Evolutionary conservation across 2,888 invertebrate genomes (phyloP).

Genomic region (Acleris sparsana): DNA sequence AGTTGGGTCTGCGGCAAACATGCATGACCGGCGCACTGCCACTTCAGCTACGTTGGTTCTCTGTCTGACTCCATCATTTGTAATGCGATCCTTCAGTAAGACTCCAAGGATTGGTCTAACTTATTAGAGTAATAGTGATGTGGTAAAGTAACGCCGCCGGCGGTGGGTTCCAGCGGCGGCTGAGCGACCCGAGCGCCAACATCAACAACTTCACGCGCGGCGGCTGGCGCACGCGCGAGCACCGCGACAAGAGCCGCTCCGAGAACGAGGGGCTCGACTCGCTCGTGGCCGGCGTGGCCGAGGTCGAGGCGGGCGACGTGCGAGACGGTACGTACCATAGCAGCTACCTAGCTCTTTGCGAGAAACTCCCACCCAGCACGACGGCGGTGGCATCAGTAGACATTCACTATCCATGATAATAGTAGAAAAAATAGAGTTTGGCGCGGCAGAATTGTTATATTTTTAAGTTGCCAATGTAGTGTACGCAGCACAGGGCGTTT

Average conservation of each 20-base stretch:
- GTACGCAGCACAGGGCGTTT: too few relatives aligned
- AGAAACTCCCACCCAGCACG: background rate
- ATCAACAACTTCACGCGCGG: slow-evolving; percentile 92
- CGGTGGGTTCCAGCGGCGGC: slow-evolving; percentile 85
- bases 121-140: too few relatives aligned
- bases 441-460: too few relatives aligned
- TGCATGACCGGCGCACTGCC: too few relatives aligned
- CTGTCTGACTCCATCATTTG: too few relatives aligned
- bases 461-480: too few relatives aligned
- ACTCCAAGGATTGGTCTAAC: too few relatives aligned
- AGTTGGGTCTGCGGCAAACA: too few relatives aligned
- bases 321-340: slow-evolving; percentile 89
- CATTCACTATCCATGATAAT: background rate
- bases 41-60: too few relatives aligned
- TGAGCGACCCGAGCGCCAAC: slow-evolving; percentile 97
- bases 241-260: slow-evolving; percentile 90
- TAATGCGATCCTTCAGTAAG: too few relatives aligned
- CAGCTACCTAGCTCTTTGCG: background rate
- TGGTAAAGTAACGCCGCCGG: too few relatives aligned
- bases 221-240: slow-evolving; percentile 89
- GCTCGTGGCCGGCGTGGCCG: slow-evolving; percentile 91
- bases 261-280: slow-evolving; percentile 96
- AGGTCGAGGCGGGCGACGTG: slow-evolving; percentile 97
- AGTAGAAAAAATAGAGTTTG: too few relatives aligned
- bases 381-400: background rate